These are phyloP conservation scores for Frankliniella intonsa DNA, from an alignment of 2,888 invertebrate genomes.

Conservation along the genomic window DNA sequence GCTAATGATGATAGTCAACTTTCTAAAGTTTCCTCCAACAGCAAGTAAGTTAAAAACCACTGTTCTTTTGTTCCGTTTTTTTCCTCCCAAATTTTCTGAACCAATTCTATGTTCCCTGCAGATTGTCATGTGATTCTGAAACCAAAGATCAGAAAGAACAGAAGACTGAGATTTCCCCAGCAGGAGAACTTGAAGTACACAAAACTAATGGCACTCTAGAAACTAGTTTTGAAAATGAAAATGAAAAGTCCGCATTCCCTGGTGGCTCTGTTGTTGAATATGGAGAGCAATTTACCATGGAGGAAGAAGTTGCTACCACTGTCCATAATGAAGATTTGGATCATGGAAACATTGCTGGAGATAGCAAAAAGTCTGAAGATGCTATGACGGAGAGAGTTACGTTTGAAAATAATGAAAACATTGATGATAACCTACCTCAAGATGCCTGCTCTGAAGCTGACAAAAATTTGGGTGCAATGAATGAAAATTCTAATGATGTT, in stretches of 20 bases:
- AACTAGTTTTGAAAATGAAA: background rate
- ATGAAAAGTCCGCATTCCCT: background rate
- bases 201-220: no score
- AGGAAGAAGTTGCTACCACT: constrained; percentile 3
- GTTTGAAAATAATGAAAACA: no score
- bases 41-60: constrained; percentile 41
- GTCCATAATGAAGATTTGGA: background rate
- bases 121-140: background rate
- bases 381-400: background rate
- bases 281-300: background rate
- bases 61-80: constrained; percentile 53
- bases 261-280: background rate
- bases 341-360: no score
- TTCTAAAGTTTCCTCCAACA: constrained; percentile 60
- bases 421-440: no score
- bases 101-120: background rate
- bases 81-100: constrained; percentile 13
- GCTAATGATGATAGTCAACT: constrained; percentile 58
- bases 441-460: no score
- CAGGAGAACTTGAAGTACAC: no score
- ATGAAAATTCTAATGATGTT: no score
- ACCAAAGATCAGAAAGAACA: background rate
- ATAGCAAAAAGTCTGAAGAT: background rate
- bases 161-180: background rate
- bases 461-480: no score